These are phyloP conservation scores for Parnassius orleans DNA, from an alignment of 2,888 invertebrate species.

Conservation along the genomic window DNA sequence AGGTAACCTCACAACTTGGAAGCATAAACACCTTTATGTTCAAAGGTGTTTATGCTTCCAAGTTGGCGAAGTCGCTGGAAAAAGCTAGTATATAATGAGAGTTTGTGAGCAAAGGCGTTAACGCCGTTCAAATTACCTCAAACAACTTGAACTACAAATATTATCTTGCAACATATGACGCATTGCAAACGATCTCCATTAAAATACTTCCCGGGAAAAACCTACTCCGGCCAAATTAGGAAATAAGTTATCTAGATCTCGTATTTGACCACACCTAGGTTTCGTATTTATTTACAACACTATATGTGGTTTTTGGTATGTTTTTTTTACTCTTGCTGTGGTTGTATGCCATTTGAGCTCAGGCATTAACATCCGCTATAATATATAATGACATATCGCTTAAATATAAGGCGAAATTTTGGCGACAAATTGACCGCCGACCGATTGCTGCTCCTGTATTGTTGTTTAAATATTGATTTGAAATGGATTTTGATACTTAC, in stretches of 20 bases:
- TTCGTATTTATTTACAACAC: slow-evolving; percentile 6
- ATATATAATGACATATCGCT: too few relatives aligned
- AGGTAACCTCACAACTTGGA: not conserved
- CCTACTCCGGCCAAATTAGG: slow-evolving; percentile 24
- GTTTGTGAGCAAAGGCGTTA: not conserved
- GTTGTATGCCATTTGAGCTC: slow-evolving; percentile 11
- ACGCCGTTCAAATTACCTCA: slow-evolving; percentile 16
- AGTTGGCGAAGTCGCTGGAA: not conserved
- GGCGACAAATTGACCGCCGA: too few relatives aligned
- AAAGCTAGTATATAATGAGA: not conserved
- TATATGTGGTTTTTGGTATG: slow-evolving; percentile 10
- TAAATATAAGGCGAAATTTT: too few relatives aligned
- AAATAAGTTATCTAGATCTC: slow-evolving; percentile 22
- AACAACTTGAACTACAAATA: slow-evolving; percentile 15
- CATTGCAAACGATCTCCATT: slow-evolving; percentile 21
- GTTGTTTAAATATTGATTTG: too few relatives aligned
- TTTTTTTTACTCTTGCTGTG: slow-evolving; percentile 4
- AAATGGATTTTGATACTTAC: too few relatives aligned
- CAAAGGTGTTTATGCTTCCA: not conserved
- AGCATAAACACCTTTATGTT: not conserved
- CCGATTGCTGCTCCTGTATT: too few relatives aligned
- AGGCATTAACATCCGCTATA: too few relatives aligned
- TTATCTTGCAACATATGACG: slow-evolving; percentile 16
- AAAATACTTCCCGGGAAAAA: slow-evolving; percentile 22
- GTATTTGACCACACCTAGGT: slow-evolving; percentile 4